Percentiles rank a stretch among this genome's conserved stretches.
These are phyloP conservation scores for Dendroctonus valens DNA, from an alignment of 1,140 invertebrate genomes.

Conservation along the genomic window DNA sequence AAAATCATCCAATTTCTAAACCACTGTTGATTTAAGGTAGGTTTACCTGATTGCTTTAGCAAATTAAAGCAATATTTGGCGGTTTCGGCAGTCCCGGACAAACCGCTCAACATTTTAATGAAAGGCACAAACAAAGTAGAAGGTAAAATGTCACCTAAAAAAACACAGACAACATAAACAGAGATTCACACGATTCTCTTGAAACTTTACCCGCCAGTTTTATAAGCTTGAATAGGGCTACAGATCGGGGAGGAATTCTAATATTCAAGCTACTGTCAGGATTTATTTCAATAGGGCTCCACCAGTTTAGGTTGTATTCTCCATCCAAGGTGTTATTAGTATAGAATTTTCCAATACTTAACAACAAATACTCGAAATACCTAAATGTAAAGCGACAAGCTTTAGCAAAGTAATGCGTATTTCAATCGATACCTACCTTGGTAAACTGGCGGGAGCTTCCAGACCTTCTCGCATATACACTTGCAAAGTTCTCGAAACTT, in stretches of 20 bases:
- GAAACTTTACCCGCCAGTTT: constrained; percentile 64
- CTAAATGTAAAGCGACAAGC: constrained; percentile 7
- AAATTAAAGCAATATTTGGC: constrained; percentile 84
- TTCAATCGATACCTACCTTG: constrained; percentile 49
- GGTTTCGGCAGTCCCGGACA: constrained; percentile 70
- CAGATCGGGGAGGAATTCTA: constrained; percentile 60
- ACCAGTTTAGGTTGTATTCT: constrained; percentile 76
- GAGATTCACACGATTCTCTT: background rate
- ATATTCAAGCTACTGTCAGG: constrained; percentile 46
- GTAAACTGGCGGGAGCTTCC: constrained; percentile 70
- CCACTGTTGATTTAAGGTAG: background rate
- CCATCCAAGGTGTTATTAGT: constrained; percentile 69
- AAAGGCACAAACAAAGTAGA: constrained; percentile 83
- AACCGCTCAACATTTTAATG: constrained; percentile 79
- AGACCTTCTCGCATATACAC: constrained; percentile 80
- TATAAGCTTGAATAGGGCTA: constrained; percentile 88
- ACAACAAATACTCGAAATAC: constrained; percentile 82
- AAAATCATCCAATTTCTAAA: background rate
- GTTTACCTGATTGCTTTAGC: constrained; percentile 67
- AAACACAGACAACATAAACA: background rate
- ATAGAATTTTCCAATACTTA: constrained; percentile 78
- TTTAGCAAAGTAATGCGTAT: background rate
- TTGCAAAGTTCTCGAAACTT: constrained; percentile 79
- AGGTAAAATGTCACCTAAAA: constrained; percentile 69
- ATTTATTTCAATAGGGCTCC: constrained; percentile 66